Evolutionary conservation across 2,888 invertebrate species (phyloP), one percentile per base, ranked within the genome.

Genomic region (Elmis aenea): DNA sequence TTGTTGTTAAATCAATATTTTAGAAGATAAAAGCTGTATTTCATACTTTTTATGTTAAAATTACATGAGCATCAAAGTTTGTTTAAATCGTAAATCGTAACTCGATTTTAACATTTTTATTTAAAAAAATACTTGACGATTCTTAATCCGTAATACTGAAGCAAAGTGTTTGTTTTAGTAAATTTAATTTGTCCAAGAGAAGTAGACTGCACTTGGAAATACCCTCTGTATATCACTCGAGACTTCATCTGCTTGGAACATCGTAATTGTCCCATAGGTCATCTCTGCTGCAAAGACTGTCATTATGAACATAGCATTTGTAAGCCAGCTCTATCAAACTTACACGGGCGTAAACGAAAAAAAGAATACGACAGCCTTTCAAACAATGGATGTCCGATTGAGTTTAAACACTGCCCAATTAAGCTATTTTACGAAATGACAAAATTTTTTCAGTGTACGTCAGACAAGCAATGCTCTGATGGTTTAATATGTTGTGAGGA

Each of bases 401-500:
- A n/a, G 3, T 14, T 14, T 6, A 13, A 4, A 13, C 2, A 13
- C 5, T 32, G 32, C 13, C 21, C 12, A n/a, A 8, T 12, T 8
- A 28, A 15, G 4, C 18, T 24, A 24, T 29, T 18, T 6, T 16
- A 11, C 5, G 6, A 13, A 6, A 13, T 6, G 9, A 35, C 24
- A 3, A 2, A 15, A 23, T 14, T 18, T 11, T 13, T 32, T 4
- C 20, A 33, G 16, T 42, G 42, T 23, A 12, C 3, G 5, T 15
- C 5, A 3, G 32, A 42, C 20, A 5, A 3, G 1, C 13, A 34
- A 8, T 42, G 42, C 25, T 12, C 10, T 2, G 8, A 3, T 1
- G 26, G 23, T 3, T 39, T 16, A 12, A 35, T 39, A 12, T 42
- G 42, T 12, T 42, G 42, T 12, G 5, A 6, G 1, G 42, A 42